These are phyloP conservation scores for Drosophila orosa DNA, from an alignment of 1,140 invertebrate species.

Conservation along the genomic window DNA sequence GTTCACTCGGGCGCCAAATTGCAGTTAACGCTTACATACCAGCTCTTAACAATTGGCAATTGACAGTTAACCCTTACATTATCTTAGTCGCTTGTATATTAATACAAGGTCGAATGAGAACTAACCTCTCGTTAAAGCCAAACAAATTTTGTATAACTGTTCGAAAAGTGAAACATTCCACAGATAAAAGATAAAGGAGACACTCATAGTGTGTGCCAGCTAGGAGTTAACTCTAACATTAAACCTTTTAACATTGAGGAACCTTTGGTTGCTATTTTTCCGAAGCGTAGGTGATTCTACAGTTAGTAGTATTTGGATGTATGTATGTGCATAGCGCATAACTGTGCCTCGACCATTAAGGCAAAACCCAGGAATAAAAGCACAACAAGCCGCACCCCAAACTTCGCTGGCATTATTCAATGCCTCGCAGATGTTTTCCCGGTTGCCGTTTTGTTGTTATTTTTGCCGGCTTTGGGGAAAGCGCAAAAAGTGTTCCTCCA, in stretches of 20 bases:
- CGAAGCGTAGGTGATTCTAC: not conserved
- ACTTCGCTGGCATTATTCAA: constrained; percentile 64
- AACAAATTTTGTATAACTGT: not conserved
- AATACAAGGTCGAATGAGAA: not conserved
- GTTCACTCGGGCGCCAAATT: too few species aligned
- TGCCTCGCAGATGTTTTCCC: constrained; percentile 61
- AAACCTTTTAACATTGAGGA: not conserved
- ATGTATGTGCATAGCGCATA: not conserved
- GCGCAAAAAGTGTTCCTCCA: constrained; percentile 57
- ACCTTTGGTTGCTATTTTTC: not conserved
- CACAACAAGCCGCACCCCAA: constrained; percentile 60
- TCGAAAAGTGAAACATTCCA: not conserved
- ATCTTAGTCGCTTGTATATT: not conserved
- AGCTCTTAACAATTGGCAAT: not conserved
- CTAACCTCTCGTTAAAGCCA: not conserved
- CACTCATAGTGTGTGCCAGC: not conserved
- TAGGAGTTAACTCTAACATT: not conserved
- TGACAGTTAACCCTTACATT: not conserved
- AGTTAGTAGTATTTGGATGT: not conserved
- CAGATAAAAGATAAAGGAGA: too few species aligned
- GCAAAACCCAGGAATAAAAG: constrained; percentile 17
- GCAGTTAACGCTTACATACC: not conserved
- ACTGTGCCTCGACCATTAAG: constrained; percentile 26
- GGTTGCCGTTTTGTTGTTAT: constrained; percentile 52
- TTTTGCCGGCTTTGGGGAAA: constrained; percentile 67